Percentiles rank a stretch among this genome's conserved stretches.
Evolutionary conservation across 2,797 vertebrate species (phyloP).

Genomic region (Hafferia zeledoni): DNA sequence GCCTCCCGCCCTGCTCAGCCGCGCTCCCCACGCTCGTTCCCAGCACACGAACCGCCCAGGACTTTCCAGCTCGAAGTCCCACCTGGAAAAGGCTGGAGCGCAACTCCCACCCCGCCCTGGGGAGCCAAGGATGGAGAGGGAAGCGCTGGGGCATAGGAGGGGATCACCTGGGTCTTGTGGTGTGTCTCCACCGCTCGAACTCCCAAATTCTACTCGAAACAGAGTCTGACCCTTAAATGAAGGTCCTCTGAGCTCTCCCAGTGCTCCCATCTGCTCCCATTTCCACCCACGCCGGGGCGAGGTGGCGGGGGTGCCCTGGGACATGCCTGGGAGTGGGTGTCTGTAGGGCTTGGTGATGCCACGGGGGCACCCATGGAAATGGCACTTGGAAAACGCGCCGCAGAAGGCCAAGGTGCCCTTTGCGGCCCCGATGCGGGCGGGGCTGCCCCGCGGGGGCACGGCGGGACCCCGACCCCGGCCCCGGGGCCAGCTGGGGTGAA

Average conservation of each 20-base stretch:
- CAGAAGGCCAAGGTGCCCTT: not conserved
- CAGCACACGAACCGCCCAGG: accelerated
- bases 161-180: not conserved
- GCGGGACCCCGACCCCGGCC: not conserved
- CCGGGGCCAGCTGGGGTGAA: constrained; percentile 4
- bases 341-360: accelerated
- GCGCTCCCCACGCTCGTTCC: accelerated
- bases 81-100: accelerated
- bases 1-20: not conserved
- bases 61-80: not conserved
- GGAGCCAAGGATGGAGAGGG: not conserved
- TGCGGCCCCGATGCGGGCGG: accelerated
- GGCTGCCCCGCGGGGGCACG: not conserved
- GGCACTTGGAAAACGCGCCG: not conserved
- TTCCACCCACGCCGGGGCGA: not conserved
- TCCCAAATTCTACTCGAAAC: accelerated
- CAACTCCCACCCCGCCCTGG: accelerated
- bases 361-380: not conserved
- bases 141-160: not conserved
- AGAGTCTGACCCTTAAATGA: no score
- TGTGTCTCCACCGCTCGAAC: not conserved
- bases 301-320: not conserved
- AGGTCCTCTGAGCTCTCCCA: accelerated
- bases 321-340: not conserved
- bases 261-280: not conserved